phyloP scores from a whole-genome alignment of 2,113 vertebrate genomes.

The Thalassoma bifasciatum region DNA sequence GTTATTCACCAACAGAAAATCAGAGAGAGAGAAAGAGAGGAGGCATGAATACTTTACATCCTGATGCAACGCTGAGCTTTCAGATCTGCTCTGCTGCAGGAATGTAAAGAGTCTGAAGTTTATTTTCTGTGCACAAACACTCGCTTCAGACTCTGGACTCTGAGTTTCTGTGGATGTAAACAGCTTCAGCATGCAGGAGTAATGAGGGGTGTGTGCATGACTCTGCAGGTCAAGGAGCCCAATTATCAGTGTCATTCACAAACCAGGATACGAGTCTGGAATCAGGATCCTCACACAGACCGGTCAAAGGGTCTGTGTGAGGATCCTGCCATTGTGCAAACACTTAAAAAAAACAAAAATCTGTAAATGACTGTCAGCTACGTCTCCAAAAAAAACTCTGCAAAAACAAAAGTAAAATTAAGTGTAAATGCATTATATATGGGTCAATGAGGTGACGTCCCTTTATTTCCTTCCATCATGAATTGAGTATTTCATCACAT shows the following conservation, averaged over 20 bases:
- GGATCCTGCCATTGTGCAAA: no score
- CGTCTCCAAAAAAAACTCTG: no score
- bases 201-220: not conserved
- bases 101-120: not conserved
- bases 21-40: not conserved
- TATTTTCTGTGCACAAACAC: not conserved
- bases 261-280: not conserved
- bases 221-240: constrained; percentile 25
- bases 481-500: no score
- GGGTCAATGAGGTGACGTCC: no score
- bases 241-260: constrained; percentile 34
- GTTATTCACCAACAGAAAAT: no score
- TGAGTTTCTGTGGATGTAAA: not conserved
- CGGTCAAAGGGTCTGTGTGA: not conserved
- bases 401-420: no score
- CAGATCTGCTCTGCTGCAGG: not conserved
- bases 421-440: no score
- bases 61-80: not conserved
- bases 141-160: not conserved
- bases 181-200: not conserved
- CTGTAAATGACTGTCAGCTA: no score
- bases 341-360: no score
- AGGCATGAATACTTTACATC: not conserved
- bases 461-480: no score
- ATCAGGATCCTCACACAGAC: not conserved